Conservation (phyloP, 1,140 invertebrate species). For the Heterodera carotae region DNA sequence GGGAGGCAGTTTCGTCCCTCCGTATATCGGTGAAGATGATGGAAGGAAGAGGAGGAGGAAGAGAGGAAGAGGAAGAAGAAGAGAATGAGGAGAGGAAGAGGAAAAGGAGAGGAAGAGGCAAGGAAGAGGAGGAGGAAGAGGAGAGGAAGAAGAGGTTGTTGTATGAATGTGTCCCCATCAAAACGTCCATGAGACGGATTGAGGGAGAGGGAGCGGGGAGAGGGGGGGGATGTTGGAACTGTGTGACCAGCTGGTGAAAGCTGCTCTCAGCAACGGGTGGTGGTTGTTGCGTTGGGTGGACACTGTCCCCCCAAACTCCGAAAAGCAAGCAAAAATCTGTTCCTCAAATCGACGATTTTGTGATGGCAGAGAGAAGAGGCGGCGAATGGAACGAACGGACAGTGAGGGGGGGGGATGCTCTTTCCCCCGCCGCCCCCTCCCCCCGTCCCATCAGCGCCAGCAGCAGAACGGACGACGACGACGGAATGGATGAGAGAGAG, state of each 20-base stretch:
- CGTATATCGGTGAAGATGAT: background rate
- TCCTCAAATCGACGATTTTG: background rate
- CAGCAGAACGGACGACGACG: background rate
- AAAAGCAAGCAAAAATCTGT: background rate
- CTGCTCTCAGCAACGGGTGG: background rate
- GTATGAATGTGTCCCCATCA: background rate
- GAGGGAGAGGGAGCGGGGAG: no score
- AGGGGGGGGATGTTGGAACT: no score
- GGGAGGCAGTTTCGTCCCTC: background rate
- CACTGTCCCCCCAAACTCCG: background rate
- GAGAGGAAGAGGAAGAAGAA: no score
- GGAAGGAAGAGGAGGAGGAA: no score
- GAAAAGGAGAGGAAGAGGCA: no score
- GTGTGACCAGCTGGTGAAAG: background rate
- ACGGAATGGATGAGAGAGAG: background rate
- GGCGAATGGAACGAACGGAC: background rate
- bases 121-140: no score
- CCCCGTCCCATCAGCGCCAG: background rate
- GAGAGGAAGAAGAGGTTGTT: background rate
- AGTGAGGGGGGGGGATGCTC: no score
- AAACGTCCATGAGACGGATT: background rate
- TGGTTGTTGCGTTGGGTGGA: background rate
- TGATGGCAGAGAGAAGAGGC: background rate
- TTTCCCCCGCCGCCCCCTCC: background rate
- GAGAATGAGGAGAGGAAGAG: no score